Percentiles rank a stretch among this genome's conserved stretches.
These are phyloP conservation scores for Allacma fusca DNA, from an alignment of 2,888 invertebrate genomes.

Conservation along the genomic window DNA sequence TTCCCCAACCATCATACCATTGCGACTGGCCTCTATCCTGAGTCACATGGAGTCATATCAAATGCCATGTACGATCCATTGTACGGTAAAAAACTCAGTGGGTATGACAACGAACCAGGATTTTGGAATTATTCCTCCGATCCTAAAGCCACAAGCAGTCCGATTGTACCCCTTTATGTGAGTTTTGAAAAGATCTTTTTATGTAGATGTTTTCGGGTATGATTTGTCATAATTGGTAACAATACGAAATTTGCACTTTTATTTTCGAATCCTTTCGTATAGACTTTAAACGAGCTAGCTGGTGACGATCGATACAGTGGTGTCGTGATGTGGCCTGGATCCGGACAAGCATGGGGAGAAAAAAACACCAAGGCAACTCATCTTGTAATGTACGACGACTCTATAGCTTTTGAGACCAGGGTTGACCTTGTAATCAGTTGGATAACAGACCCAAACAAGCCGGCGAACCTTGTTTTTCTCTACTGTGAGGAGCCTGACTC, in stretches of 20 bases:
- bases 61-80: constrained; percentile 70
- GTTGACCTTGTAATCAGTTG: constrained; percentile 71
- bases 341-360: constrained; percentile 67
- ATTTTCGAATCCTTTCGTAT: neutral
- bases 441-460: constrained; percentile 68
- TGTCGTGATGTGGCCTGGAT: constrained; percentile 78
- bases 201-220: too few relatives aligned
- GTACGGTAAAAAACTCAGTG: constrained; percentile 54
- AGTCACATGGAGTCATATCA: constrained; percentile 75
- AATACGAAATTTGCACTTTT: neutral
- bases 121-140: constrained; percentile 57
- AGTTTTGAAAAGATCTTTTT: too few relatives aligned
- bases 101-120: constrained; percentile 42
- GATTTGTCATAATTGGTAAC: too few relatives aligned
- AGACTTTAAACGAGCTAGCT: constrained; percentile 67
- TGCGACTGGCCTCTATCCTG: constrained; percentile 74
- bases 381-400: constrained; percentile 9
- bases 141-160: neutral
- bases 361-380: constrained; percentile 63
- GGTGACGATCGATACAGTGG: constrained; percentile 69
- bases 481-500: constrained; percentile 78
- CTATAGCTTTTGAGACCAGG: constrained; percentile 64
- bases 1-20: constrained; percentile 75
- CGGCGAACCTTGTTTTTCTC: constrained; percentile 74
- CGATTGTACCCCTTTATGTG: constrained; percentile 55